These are phyloP conservation scores for Rutpela maculata DNA, from an alignment of 2,888 invertebrate genomes.

Conservation along the genomic window DNA sequence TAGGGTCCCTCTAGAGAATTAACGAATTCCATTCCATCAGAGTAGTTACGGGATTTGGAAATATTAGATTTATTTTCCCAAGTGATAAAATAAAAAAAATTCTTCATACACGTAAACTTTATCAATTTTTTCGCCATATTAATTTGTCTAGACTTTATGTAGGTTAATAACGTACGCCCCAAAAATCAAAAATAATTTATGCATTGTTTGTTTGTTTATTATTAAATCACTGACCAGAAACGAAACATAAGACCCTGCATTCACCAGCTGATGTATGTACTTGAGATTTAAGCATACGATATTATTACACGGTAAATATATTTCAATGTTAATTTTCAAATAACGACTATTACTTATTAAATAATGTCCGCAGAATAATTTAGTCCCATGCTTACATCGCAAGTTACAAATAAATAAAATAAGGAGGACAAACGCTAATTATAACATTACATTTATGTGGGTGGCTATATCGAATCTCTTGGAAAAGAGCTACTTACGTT, in stretches of 20 bases:
- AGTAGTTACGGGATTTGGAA: no score
- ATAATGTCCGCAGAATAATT: not conserved
- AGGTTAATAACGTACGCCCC: constrained; percentile 7
- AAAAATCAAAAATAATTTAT: not conserved
- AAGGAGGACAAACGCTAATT: no score
- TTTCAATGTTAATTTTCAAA: not conserved
- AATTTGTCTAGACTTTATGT: not conserved
- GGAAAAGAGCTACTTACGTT: no score
- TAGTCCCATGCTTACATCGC: not conserved
- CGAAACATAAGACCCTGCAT: not conserved
- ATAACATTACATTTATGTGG: no score
- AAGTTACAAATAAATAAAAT: no score
- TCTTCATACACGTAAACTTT: no score
- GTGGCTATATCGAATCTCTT: no score
- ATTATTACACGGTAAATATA: not conserved
- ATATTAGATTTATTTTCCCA: no score
- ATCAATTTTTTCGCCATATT: not conserved
- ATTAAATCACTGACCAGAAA: constrained; percentile 4
- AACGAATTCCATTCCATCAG: no score
- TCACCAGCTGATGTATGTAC: not conserved
- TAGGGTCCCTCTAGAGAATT: no score
- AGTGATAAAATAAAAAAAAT: no score
- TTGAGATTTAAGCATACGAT: not conserved
- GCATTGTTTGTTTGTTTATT: constrained; percentile 1
- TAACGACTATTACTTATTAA: not conserved